Percentiles rank a stretch among this genome's conserved stretches.
Evolutionary conservation across 2,113 vertebrate species (phyloP).

Genomic region (Lophochroa leadbeateri): DNA sequence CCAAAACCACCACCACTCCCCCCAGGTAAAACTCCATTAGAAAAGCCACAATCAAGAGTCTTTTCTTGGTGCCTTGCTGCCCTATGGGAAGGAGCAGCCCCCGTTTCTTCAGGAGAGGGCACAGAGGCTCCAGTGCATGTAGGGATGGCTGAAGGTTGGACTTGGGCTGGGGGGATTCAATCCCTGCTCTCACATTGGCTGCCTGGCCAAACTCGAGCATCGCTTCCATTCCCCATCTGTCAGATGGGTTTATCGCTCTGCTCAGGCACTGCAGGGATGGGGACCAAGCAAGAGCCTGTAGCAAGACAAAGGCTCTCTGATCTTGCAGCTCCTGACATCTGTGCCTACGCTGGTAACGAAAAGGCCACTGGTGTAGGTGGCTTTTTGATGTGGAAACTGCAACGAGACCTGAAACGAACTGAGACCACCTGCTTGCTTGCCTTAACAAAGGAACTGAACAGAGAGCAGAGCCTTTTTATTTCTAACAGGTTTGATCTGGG

Average conservation of each 20-base stretch:
- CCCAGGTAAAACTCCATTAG: neutral
- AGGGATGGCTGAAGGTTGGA: neutral
- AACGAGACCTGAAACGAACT: neutral
- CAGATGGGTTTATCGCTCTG: neutral
- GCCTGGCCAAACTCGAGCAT: neutral
- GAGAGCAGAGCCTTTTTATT: neutral
- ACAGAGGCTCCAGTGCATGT: neutral
- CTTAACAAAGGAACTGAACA: neutral
- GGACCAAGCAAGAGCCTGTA: neutral
- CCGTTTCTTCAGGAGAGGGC: neutral
- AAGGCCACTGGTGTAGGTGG: neutral
- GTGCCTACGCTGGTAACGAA: neutral
- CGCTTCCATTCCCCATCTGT: accelerated
- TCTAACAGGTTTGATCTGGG: neutral
- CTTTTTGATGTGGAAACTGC: neutral
- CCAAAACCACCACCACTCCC: neutral
- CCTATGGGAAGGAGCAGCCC: neutral
- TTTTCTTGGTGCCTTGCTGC: neutral
- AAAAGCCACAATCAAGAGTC: neutral
- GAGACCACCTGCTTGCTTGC: neutral
- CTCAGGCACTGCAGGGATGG: neutral
- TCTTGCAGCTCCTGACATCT: neutral
- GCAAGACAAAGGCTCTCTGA: neutral
- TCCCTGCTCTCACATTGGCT: neutral
- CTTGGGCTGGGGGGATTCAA: neutral